Base-by-base conservation (phyloP, 2,888 invertebrate species). In the Sinelater perroti region DNA sequence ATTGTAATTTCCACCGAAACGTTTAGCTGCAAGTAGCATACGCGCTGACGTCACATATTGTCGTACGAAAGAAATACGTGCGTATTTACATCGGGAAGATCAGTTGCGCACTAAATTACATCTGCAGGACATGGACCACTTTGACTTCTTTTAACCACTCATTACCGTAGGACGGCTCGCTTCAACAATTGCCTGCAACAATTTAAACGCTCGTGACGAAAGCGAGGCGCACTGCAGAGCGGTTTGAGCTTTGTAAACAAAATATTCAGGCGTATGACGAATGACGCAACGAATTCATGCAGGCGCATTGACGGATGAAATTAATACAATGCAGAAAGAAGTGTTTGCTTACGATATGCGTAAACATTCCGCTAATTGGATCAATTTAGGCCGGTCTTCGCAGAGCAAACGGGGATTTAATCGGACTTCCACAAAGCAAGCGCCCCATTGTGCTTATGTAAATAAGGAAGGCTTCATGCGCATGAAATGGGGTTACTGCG, bases 331-430 rank as follows among this genome's bases (percentile, higher is more conserved):
- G 40, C 21, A 31, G 20, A 31, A 42, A 52, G 40, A 50, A 38
- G 30, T 51, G 26, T 58, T 54, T 54, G 50, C 58, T 54, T 44
- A 50, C 38, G 42, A 50, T 50, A 54, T 58, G 42, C 50, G 58
- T 54, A 58, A 58, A 58, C 54, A 58, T 58, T 16, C 33, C 16
- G 18, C 33, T 63, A 63, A 63, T 63, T 63, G 63, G 57, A 63
- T 63, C 63, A 52, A 61, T 63, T 63, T 47, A 63, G 59, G 50
- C 44, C 46, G n/a, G 40, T 58, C 53, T 38, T 53, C 51, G 50
- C 31, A 55, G 42, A 54, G 56, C 44, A 60, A 61, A 60, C 60
- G 57, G 11, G 46, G 18, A 33, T 45, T 56, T 54, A 64, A 62
- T 60, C 56, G 60, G 49, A 58, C 44, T 49, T 26, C 33, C 33